Evolutionary conservation across 2,797 vertebrate species (phyloP).

Genomic region (Coracias cyanogaster): DNA sequence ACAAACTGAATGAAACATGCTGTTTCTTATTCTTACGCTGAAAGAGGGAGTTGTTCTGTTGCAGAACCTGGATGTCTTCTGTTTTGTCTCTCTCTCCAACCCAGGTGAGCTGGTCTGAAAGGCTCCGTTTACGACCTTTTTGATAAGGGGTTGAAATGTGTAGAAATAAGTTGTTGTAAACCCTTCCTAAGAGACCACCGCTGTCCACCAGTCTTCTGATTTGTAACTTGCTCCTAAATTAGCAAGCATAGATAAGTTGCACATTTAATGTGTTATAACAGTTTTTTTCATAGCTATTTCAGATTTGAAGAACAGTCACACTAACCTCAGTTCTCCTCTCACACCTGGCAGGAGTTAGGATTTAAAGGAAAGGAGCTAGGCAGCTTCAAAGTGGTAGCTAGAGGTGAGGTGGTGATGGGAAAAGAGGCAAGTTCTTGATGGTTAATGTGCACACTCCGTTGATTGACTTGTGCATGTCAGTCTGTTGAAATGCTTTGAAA

Average conservation of each 20-base stretch:
- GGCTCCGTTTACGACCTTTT: not conserved
- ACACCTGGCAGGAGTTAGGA: constrained; percentile 34
- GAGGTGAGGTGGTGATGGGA: constrained; percentile 39
- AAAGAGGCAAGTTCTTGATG: not conserved
- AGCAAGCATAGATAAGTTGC: not conserved
- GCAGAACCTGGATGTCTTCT: not conserved
- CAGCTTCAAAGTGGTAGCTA: constrained; percentile 40
- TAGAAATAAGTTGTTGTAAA: not conserved
- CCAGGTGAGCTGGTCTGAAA: not conserved
- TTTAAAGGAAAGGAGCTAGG: constrained; percentile 40
- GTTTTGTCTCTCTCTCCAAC: not conserved
- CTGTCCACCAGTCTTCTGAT: not conserved
- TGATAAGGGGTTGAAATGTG: not conserved
- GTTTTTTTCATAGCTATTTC: constrained; percentile 1
- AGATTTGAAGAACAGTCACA: constrained; percentile 39
- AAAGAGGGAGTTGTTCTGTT: not conserved
- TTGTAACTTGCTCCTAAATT: not conserved
- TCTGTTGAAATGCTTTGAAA: not conserved
- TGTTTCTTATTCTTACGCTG: not conserved
- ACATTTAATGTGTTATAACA: not conserved
- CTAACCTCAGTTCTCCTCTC: constrained; percentile 9
- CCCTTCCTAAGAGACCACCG: not conserved
- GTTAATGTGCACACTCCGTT: rapidly evolving
- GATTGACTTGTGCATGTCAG: not conserved
- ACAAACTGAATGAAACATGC: not conserved